A percentile compares a stretch with the other conserved stretches of the same genome.
Conservation (phyloP, 2,797 vertebrate genomes). For the Anisognathus igniventris region DNA sequence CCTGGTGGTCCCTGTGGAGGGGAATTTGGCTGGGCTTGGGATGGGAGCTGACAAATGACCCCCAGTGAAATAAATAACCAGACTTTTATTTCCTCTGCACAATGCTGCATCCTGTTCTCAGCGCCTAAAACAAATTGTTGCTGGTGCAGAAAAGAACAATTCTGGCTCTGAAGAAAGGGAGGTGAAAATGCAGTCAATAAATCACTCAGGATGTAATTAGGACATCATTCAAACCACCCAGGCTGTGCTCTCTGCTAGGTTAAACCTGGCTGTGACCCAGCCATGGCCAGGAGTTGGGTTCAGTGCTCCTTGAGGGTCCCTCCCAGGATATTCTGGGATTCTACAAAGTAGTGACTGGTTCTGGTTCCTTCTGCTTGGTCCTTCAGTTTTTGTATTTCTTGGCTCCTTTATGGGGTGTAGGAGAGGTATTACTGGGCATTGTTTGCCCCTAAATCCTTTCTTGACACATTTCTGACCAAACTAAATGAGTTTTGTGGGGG, state of each 20-base stretch:
- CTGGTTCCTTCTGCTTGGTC: not conserved
- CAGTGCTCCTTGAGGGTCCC: not conserved
- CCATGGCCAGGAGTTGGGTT: not conserved
- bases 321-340: not conserved
- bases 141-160: not conserved
- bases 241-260: not conserved
- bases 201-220: not conserved
- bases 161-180: not conserved
- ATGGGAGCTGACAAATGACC: not conserved
- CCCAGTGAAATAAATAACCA: not conserved
- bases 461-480: not conserved
- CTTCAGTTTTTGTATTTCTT: not conserved
- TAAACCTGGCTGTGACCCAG: not conserved
- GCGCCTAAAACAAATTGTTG: not conserved
- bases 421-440: rapidly evolving
- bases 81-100: not conserved
- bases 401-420: not conserved
- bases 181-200: not conserved
- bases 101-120: not conserved
- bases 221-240: not conserved
- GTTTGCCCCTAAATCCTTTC: not conserved
- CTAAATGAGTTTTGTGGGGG: not conserved
- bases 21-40: not conserved
- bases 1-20: not conserved
- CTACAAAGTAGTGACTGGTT: rapidly evolving